These are phyloP conservation scores for Fragum fragum DNA, from an alignment of 2,888 invertebrate genomes.

Conservation along the genomic window DNA sequence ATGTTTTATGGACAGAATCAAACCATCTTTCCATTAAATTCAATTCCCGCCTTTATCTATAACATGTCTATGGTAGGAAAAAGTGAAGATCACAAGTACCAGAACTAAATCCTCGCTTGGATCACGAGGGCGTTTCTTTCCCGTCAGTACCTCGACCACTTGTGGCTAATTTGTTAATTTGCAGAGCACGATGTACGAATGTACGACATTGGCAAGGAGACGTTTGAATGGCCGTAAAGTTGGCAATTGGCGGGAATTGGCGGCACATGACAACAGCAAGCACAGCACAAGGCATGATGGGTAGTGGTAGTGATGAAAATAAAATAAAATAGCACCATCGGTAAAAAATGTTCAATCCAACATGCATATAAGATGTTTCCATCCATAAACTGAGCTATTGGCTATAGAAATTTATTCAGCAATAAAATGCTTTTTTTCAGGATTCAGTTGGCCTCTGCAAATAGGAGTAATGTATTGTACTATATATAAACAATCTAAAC, in stretches of 20 bases:
- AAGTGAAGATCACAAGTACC: slow-evolving; percentile 90
- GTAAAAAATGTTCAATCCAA: slow-evolving; percentile 82
- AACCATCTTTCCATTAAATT: slow-evolving; percentile 5
- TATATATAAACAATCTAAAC: slow-evolving; percentile 7
- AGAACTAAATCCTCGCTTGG: slow-evolving; percentile 96
- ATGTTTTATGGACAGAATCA: not conserved
- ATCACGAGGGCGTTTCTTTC: slow-evolving; percentile 98
- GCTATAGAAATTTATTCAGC: not conserved
- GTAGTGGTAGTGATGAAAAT: slow-evolving; percentile 84
- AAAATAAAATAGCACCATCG: slow-evolving; percentile 86
- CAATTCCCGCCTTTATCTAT: slow-evolving; percentile 26
- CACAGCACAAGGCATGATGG: slow-evolving; percentile 87
- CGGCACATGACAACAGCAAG: slow-evolving; percentile 88
- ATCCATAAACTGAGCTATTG: slow-evolving; percentile 29
- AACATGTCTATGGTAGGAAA: slow-evolving; percentile 30
- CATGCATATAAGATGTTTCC: slow-evolving; percentile 73
- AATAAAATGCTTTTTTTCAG: too few relatives aligned
- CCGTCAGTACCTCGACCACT: slow-evolving; percentile 90
- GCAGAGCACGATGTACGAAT: slow-evolving; percentile 79
- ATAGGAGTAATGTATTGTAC: slow-evolving; percentile 9
- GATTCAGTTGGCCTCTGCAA: slow-evolving; percentile 16
- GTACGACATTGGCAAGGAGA: slow-evolving; percentile 76
- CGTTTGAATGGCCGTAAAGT: slow-evolving; percentile 84
- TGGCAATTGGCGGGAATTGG: slow-evolving; percentile 86
- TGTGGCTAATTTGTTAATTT: slow-evolving; percentile 86